phyloP scores from a whole-genome alignment of 1,140 invertebrate species.

The Popillia japonica region DNA sequence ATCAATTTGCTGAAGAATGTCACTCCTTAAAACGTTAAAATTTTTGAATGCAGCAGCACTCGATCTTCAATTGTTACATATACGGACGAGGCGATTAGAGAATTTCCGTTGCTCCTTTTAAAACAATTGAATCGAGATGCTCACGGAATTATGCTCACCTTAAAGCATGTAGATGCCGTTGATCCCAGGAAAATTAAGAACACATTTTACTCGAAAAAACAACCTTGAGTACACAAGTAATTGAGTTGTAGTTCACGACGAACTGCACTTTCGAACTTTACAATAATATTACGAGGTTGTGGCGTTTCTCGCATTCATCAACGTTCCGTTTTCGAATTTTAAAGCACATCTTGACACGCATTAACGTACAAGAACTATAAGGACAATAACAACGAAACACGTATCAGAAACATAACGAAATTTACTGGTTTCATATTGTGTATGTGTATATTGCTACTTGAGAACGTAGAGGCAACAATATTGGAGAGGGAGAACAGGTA shows the following conservation, averaged over 20 bases:
- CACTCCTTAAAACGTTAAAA: slow-evolving; percentile 22
- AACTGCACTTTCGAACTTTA: slow-evolving; percentile 26
- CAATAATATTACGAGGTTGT: background rate
- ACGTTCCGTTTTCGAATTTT: slow-evolving; percentile 12
- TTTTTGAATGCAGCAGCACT: background rate
- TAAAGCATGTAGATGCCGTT: slow-evolving; percentile 39
- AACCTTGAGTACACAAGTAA: slow-evolving; percentile 28
- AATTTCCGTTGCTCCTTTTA: too few relatives aligned
- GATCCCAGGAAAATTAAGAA: slow-evolving; percentile 39
- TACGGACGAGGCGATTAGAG: too few relatives aligned
- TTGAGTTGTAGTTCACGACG: background rate
- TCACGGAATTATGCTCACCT: slow-evolving; percentile 30
- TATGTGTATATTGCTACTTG: slow-evolving; percentile 18
- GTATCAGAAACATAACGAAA: slow-evolving; percentile 13
- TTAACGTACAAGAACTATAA: background rate
- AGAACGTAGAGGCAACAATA: slow-evolving; percentile 39
- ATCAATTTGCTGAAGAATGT: slow-evolving; percentile 12
- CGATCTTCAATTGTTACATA: too few relatives aligned
- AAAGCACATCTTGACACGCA: slow-evolving; percentile 17
- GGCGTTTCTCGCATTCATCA: background rate
- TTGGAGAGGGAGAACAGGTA: slow-evolving; percentile 44
- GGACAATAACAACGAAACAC: background rate
- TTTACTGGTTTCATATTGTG: slow-evolving; percentile 36
- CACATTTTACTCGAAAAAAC: slow-evolving; percentile 29
- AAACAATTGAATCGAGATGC: too few relatives aligned